Percentiles rank a stretch among this genome's conserved stretches.
phyloP scores from a whole-genome alignment of 2,113 vertebrate species.

The Petrocephalus zakoni region DNA sequence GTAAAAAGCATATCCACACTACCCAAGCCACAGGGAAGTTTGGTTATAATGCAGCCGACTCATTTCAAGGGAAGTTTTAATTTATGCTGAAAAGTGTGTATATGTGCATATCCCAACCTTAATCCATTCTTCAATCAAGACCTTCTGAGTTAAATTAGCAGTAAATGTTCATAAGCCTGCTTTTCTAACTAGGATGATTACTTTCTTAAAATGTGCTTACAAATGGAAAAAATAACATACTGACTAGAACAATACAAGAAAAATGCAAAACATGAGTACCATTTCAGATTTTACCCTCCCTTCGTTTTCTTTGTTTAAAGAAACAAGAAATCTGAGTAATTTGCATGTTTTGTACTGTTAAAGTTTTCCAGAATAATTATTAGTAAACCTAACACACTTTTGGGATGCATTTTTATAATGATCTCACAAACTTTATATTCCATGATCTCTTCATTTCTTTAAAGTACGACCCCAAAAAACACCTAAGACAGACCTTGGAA shows the following conservation, averaged over 20 bases:
- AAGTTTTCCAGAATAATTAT: not conserved
- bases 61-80: not conserved
- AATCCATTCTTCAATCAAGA: not conserved
- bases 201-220: not conserved
- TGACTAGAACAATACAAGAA: not conserved
- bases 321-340: not conserved
- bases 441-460: not conserved
- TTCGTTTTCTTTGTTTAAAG: not conserved
- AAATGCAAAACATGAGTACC: not conserved
- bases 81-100: not conserved
- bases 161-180: not conserved
- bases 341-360: not conserved
- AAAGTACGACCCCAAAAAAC: not conserved
- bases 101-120: not conserved
- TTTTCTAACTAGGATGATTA: not conserved
- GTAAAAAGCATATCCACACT: not conserved
- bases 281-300: not conserved
- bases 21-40: not conserved
- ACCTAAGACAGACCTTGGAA: not conserved
- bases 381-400: not conserved
- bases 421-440: not conserved
- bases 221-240: constrained; percentile 1
- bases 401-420: not conserved
- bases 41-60: not conserved
- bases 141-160: not conserved